phyloP scores from a whole-genome alignment of 1,140 invertebrate species.

The Tribolium castaneum region DNA sequence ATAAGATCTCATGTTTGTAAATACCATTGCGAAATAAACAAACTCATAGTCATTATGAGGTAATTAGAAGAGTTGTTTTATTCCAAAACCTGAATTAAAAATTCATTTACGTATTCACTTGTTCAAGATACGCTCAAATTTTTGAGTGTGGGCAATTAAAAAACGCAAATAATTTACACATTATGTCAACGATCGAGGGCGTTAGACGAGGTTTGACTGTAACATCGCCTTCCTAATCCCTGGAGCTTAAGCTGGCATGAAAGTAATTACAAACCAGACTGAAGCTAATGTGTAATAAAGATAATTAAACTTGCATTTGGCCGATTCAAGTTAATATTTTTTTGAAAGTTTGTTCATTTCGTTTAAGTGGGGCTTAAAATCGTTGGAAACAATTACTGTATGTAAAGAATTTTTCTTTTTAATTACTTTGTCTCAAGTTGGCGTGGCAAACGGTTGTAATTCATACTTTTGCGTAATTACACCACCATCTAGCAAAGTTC shows the following conservation, averaged over 20 bases:
- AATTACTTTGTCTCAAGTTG: neutral
- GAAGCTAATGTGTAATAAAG: neutral
- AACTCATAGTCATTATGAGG: neutral
- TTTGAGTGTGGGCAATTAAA: no score
- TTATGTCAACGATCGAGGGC: no score
- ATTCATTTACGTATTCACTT: no score
- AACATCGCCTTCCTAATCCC: no score
- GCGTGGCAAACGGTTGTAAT: neutral
- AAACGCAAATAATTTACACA: no score
- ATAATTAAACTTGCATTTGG: neutral
- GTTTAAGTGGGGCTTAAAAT: neutral
- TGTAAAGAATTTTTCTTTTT: neutral
- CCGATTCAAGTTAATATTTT: neutral
- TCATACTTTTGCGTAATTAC: neutral
- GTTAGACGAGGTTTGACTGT: no score
- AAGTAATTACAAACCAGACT: neutral
- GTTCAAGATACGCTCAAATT: no score
- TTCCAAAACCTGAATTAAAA: neutral
- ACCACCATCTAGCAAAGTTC: neutral
- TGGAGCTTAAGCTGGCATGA: neutral
- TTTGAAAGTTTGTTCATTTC: neutral
- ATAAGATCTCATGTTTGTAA: slow-evolving; percentile 28
- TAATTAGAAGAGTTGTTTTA: neutral
- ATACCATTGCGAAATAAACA: neutral
- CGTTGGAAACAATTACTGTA: no score